phyloP scores from a whole-genome alignment of 2,113 vertebrate genomes.

The Tympanuchus pallidicinctus region DNA sequence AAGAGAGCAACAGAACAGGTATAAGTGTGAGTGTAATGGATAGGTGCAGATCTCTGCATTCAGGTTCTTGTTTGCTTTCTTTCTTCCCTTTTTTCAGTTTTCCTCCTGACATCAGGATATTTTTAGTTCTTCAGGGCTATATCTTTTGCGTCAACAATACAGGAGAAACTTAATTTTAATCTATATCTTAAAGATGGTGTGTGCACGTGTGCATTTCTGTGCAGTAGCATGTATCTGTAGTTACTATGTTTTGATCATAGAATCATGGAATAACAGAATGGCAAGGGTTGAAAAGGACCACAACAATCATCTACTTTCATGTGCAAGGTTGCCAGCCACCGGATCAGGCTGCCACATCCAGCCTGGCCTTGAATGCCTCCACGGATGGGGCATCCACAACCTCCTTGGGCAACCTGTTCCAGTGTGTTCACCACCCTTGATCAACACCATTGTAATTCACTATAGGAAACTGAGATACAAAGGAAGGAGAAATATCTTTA shows the following conservation, averaged over 20 bases:
- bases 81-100: not conserved
- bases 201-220: accelerated
- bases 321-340: too few relatives aligned
- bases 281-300: too few relatives aligned
- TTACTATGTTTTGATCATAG: not conserved
- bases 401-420: too few relatives aligned
- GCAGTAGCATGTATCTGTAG: not conserved
- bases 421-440: not conserved
- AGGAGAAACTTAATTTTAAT: not conserved
- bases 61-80: not conserved
- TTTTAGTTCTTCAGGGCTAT: constrained; percentile 15
- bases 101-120: not conserved
- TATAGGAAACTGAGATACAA: not conserved
- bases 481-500: not conserved
- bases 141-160: not conserved
- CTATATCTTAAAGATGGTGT: not conserved
- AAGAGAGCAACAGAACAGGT: not conserved
- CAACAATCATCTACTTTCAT: too few relatives aligned
- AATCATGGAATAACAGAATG: too few relatives aligned
- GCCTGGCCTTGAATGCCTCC: too few relatives aligned
- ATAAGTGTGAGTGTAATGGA: not conserved
- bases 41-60: not conserved
- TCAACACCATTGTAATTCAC: not conserved
- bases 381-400: too few relatives aligned
- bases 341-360: too few relatives aligned